Base-by-base conservation (phyloP, 2,888 invertebrate genomes). In the Zygaena filipendulae region DNA sequence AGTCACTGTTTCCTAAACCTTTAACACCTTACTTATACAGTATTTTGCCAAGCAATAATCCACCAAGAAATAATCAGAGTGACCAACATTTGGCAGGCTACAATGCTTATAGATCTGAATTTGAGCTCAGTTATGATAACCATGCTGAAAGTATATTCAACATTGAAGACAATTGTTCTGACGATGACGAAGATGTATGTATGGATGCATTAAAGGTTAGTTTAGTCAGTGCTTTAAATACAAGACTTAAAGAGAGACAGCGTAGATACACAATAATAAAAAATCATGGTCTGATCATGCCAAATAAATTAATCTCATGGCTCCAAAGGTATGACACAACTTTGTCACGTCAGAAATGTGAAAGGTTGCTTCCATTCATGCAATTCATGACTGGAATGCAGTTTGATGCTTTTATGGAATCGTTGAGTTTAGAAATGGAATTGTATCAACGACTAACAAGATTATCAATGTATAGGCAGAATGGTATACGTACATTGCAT, bases 81-180 rank as follows among this genome's bases (percentile, higher is more conserved):
- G 79, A 79, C 29, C 75, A 62, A 37, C 74, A 85, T 16, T 81
- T 91, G 47, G 90, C 91, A 0, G 94, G 94, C 0, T 95, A 95
- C 55, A 90, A 91, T 57, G 86, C 93, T 11, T 89, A 90, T 3
- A 82, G 95, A 34, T 90, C 92, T 1, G 95, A 95, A 52, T 95
- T 95, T 63, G 90, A 90, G 46, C 77, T 87, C 0, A 93, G 93
- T 39, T 90, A 88, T 53, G 92, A 94, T 57, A 85, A 90, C 36
- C 87, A 87, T 49, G 92, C 93, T 0, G 95, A 95, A 59, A 81
- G 83, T 36, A 72, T 91, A 23, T 70, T 89, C 32, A 68, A 72
- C 51, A 62, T 68, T 28, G 70, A 72, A 35, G 64, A 66, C 32
- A 52, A 46, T 23, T 81, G 82, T 29, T 58, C 69, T 0, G 69